phyloP scores from a whole-genome alignment of 2,113 vertebrate species.

The Sapayoa aenigma region DNA sequence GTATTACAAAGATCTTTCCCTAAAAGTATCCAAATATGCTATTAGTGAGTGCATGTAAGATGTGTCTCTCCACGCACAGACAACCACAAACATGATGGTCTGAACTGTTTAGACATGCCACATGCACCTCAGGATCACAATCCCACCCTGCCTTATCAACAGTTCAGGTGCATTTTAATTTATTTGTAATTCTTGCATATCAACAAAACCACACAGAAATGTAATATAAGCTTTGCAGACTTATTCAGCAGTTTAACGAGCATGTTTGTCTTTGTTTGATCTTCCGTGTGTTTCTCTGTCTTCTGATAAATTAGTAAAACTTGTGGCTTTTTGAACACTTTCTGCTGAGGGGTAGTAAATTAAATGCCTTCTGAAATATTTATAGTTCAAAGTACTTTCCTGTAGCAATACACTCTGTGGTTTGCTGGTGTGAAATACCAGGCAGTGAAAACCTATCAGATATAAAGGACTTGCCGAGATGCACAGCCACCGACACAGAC shows the following conservation, averaged over 20 bases:
- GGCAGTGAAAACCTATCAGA: conserved; percentile 21
- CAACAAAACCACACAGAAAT: conserved; percentile 43
- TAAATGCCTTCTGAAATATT: conserved; percentile 59
- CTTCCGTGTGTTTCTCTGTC: conserved; percentile 18
- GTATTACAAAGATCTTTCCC: background rate
- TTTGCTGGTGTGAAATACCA: conserved; percentile 12
- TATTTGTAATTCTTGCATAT: conserved; percentile 27
- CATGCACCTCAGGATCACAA: conserved; percentile 1
- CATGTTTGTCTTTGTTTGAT: conserved; percentile 55
- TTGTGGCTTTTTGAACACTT: conserved; percentile 59
- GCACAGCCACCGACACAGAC: background rate
- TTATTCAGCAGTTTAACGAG: conserved; percentile 43
- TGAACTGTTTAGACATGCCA: background rate
- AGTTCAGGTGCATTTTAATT: conserved; percentile 30
- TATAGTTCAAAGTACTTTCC: conserved; percentile 43
- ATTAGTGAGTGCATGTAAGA: background rate
- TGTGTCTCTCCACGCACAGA: background rate
- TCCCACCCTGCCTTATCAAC: conserved; percentile 15
- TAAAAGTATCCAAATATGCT: background rate
- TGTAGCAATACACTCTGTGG: background rate
- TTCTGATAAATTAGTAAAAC: conserved; percentile 63
- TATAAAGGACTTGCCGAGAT: background rate
- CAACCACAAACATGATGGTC: background rate
- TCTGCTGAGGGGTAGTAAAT: conserved; percentile 57
- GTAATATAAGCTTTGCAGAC: conserved; percentile 14